Base-by-base conservation (phyloP, 2,888 invertebrate genomes). In the Cinara cedri region DNA sequence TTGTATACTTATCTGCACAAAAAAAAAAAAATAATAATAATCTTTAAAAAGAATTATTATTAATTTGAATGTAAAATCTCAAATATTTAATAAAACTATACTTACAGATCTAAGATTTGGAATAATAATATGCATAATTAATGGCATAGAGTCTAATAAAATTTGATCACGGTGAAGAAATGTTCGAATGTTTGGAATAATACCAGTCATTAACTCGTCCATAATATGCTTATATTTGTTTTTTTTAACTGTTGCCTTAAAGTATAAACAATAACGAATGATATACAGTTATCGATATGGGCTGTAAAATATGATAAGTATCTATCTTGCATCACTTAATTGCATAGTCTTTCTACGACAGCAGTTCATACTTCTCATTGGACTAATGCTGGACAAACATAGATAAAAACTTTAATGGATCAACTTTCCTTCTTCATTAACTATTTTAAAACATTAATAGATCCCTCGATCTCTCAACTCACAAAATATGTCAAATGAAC, bases 101-200 rank as follows among this genome's bases (percentile, higher is more conserved):
- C 86, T 85, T 83, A 94, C 93, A 0, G 94, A 92, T 71, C 95
- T 88, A 60, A 96, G 87, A 24, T 87, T 87, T 0, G 96, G 96
- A 72, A 91, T 89, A 66, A 96, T 87, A 72, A 96, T 88, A 80
- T 90, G 88, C 3, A 91, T 88, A 66, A 96, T 85, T 54, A 91
- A 85, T 0, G 96, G 93, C 76, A 94, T 84, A 0, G 92, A 86
- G 83, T 96, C 95, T 55, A 92, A 84, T 46, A 90, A 86, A n/a
- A 94, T 85, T 82, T 84, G 81, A 82, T 84, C 72, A 66, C 85
- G 82, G 84, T 86, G 83, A 62, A 87, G 84, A 83, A 86, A 88
- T 16, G 87, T 86, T 71, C 89, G 85, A 3, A 88, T 85, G 13
- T 83, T 82, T 1, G 90, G 88, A n/a, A 88, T 86, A 85, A 93